Evolutionary conservation across 2,888 invertebrate species (phyloP).

Genomic region (Tetragonisca angustula): DNA sequence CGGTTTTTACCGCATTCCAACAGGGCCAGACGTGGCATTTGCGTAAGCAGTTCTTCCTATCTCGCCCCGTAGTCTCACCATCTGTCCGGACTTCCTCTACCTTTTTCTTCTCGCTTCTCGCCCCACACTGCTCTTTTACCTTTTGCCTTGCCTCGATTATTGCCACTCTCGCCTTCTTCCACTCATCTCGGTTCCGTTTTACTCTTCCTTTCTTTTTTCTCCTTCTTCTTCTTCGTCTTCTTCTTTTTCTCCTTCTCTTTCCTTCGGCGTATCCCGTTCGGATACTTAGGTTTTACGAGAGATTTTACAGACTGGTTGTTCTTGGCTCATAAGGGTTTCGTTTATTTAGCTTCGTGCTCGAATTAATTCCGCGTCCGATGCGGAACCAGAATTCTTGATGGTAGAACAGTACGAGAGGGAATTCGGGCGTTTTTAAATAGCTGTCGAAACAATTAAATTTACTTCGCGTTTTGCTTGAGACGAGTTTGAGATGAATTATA

Average conservation of each 20-base stretch:
- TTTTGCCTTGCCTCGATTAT: not conserved
- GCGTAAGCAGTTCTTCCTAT: constrained; percentile 78
- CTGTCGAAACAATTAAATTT: too few species aligned
- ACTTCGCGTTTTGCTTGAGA: too few species aligned
- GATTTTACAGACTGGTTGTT: not conserved
- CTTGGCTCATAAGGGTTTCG: not conserved
- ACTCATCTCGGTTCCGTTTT: not conserved
- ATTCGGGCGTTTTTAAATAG: too few species aligned
- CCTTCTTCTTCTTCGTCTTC: not conserved
- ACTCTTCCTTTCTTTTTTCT: not conserved
- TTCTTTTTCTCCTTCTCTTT: not conserved
- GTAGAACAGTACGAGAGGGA: not conserved
- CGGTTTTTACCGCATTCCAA: constrained; percentile 80
- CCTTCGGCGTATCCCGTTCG: not conserved
- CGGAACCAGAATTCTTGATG: not conserved
- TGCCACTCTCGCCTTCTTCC: not conserved
- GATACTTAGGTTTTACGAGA: not conserved
- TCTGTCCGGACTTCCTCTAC: constrained; percentile 71
- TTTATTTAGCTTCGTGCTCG: not conserved
- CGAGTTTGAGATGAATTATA: too few species aligned
- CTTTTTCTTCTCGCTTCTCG: constrained; percentile 57
- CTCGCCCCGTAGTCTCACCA: constrained; percentile 61
- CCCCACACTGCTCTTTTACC: constrained; percentile 10
- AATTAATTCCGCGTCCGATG: not conserved
- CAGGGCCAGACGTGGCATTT: constrained; percentile 75